Base-by-base conservation (phyloP, 2,797 vertebrate species). In the Mus minutoides region DNA sequence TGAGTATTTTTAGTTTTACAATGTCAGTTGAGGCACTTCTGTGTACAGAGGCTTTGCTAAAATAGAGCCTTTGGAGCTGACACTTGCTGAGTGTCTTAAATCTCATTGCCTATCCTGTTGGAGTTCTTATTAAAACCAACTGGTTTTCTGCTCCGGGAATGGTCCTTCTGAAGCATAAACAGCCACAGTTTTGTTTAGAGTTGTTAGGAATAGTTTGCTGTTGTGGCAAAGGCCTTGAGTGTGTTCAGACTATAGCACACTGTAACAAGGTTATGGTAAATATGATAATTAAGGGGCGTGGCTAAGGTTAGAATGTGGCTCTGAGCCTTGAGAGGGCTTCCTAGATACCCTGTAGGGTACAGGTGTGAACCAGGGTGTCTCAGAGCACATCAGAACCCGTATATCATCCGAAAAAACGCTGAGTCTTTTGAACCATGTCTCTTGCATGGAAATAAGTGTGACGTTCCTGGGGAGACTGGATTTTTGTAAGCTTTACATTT, bases 1-100 rank as follows among this genome's bases (percentile, higher is more conserved):
- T 49, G 54, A 76, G 43, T 78, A 13, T 88, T 52, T 94, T 93
- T 52, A 78, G 52, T 90, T 92, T 97, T 92, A 0, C 90, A 6
- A 22, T 82, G n/a, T 56, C 58, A 69, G 31, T 80, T 69, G 67
- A 94, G 52, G 64, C 64, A 37, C 62, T 92, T 10, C 13, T 78
- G 24, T 76, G 2, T 84, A 76, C 29, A 82, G 91, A 85, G 90
- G 67, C 49, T 26, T 94, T 94, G 43, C 90, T 67, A 60, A 60
- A 3, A 8, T 1, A 64, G 37, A 95, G 37, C 60, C 46, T 71
- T 71, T 89, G 83, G 92, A 89, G 43, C 9, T 1, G 6, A 24
- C 43, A 12, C 94, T 76, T 86, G 67, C 71, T 75, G 58, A 86
- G 46, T 88, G 84, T 90, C 24, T 75, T 73, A 88, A 94, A 52